Base-by-base conservation (phyloP, 1,140 invertebrate species). In the Carcinoscorpius rotundicauda region DNA sequence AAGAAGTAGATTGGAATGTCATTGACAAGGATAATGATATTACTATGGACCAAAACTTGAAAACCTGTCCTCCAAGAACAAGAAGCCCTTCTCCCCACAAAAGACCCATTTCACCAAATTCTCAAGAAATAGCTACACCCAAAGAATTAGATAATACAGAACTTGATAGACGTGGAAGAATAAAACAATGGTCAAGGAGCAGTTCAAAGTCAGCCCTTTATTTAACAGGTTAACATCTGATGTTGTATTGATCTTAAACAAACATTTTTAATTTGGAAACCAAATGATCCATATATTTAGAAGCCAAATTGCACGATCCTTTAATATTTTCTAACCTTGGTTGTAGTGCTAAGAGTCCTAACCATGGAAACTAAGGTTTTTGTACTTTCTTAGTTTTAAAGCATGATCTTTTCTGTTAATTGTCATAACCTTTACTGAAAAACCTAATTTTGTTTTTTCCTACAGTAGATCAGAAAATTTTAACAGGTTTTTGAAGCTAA, bases 1-100 rank as follows among this genome's bases (percentile, higher is more conserved):
- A 72, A 62, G 65, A 64, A 50, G 66, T 71, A 51, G 69, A 73
- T 63, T 61, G 71, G 9, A 71, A 65, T 52, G 64, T 68, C 6
- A 73, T 73, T 50, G 71, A 73, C 53, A 71, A 71, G 53, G 72
- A 73, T 60, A 72, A 72, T 50, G 69, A 68, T 57, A 67, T 68
- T 49, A 63, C 67, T 10, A 48, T 58, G 6, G 63, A 68, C 60
- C 58, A 61, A 3, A n/a, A 55, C 6, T 11, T 69, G 48, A 11
- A 29, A 6, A 63, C 65, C 48, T 62, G 63, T 6, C 9, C 64
- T 3, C 65, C 68, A 6, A 56, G 65, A 11, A 66, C 62, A 9
- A 68, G 68, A 10, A 69, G 64, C 63, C 63, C 63, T n/a, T 70
- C 70, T 11, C 67, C 59, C 6, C 63, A 60, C 49, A 62, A n/a